Percentiles rank a stretch among this genome's conserved stretches.
phyloP scores from a whole-genome alignment of 2,797 vertebrate genomes.

The Potorous gilbertii region DNA sequence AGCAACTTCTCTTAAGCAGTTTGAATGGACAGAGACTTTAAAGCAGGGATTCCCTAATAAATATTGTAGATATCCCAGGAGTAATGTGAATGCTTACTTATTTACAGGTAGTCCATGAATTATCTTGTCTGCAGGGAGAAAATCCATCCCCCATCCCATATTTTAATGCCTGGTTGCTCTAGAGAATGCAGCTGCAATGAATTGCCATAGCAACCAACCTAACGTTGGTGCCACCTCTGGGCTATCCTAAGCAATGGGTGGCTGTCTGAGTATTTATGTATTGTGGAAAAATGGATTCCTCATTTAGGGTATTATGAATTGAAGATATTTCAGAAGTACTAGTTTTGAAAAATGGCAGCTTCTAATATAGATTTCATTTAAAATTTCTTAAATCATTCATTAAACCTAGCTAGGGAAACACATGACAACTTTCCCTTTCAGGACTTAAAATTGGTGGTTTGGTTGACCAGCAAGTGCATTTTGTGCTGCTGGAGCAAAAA shows the following conservation, averaged over 20 bases:
- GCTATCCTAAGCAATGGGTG: conserved; percentile 34
- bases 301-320: conserved; percentile 34
- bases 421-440: not conserved
- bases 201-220: conserved; percentile 46
- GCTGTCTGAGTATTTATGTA: conserved; percentile 18
- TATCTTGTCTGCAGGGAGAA: not conserved
- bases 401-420: not conserved
- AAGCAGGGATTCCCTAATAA: conserved; percentile 44
- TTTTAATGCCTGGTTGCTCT: conserved; percentile 49
- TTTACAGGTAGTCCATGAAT: conserved; percentile 40
- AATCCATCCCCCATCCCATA: too few relatives aligned
- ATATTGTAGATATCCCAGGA: not conserved
- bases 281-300: conserved; percentile 22
- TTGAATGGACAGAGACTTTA: conserved; percentile 56
- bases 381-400: not conserved
- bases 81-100: conserved; percentile 10
- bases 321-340: not conserved
- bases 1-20: conserved; percentile 51
- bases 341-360: conserved; percentile 3
- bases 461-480: conserved; percentile 39
- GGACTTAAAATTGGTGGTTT: conserved; percentile 19
- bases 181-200: conserved; percentile 54
- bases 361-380: conserved; percentile 25
- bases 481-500: not conserved
- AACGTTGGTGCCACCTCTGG: not conserved